Percentiles rank a stretch among this genome's conserved stretches.
phyloP scores from a whole-genome alignment of 2,797 vertebrate genomes.

The Cryptoprocta ferox region DNA sequence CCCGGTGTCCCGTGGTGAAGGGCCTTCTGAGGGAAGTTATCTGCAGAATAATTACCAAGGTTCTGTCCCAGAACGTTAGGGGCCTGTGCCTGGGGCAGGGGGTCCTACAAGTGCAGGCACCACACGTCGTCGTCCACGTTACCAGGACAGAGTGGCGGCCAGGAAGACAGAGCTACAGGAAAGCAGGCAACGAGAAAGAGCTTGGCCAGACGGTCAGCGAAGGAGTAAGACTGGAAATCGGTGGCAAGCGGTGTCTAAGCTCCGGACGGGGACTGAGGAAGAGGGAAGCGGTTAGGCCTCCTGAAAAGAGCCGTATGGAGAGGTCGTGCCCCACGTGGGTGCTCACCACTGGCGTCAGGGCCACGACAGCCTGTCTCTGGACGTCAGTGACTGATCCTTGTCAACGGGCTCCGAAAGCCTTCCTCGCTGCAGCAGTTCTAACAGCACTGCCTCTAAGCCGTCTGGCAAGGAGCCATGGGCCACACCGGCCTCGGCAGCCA shows the following conservation, averaged over 20 bases:
- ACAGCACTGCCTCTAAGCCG: background rate
- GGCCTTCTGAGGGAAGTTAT: too few species aligned
- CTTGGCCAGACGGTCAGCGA: background rate
- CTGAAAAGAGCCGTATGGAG: background rate
- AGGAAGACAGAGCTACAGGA: fast-evolving
- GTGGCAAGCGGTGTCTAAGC: background rate
- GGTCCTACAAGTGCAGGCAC: fast-evolving
- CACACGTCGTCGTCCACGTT: fast-evolving
- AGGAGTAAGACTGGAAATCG: too few species aligned
- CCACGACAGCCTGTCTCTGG: background rate
- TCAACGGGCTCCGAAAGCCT: background rate
- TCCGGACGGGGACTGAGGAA: background rate
- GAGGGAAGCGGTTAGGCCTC: background rate
- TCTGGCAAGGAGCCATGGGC: background rate
- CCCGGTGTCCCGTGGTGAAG: too few species aligned
- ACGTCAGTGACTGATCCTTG: background rate
- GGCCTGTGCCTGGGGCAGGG: too few species aligned
- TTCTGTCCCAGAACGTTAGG: too few species aligned
- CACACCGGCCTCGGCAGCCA: too few species aligned
- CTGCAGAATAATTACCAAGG: too few species aligned
- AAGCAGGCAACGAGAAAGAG: too few species aligned
- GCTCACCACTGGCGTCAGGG: background rate
- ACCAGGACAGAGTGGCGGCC: background rate
- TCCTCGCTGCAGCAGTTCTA: fast-evolving
- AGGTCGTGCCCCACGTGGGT: fast-evolving